Evolutionary conservation across 2,113 vertebrate genomes (phyloP), one percentile per base, ranked within the genome.

Genomic region (Struthidea cinerea): DNA sequence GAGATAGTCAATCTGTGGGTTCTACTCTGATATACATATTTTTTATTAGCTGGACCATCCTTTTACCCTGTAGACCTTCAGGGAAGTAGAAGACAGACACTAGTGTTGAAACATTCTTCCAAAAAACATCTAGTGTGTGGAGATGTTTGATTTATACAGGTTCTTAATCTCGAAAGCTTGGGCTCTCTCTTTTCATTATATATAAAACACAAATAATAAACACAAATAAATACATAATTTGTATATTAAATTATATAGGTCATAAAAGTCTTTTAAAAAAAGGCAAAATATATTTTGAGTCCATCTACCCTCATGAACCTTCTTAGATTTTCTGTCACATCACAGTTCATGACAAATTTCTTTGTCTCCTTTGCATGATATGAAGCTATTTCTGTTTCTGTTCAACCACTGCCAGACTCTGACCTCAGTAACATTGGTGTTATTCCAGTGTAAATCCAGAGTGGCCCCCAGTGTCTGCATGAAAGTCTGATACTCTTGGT

Each of bases 401-500:
- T 63, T 90, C 87, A 47, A 75, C 76, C 91, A 50, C 52, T 91
- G 96, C 94, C 95, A 96, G 95, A 93, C 57, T 95, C 91, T 95
- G 95, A 95, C 92, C 94, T 95, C 94, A 94, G 90, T 65, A 87
- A 92, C 56, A 42, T 68, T 92, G 94, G 79, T 96, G 81, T 35
- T 63, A 80, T 92, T 93, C 86, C 90, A 96, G 84, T 64, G 86
- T 79, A 96, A 94, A 76, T 95, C 84, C 90, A 96, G 94, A 94
- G 91, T 95, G 92, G 89, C 91, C 84, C 55, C 94, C 94, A 93
- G 87, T 90, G 94, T 93, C 90, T 95, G 93, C 89, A 96, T 78
- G 90, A 76, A 92, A 94, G 84, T 78, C 68, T 76, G 50, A 93
- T 90, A 56, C 63, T 68, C 79, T 44, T 89, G 83, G 74, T 91